Base-by-base conservation (phyloP, 2,113 vertebrate genomes). In the Trochalopteron elliotii region DNA sequence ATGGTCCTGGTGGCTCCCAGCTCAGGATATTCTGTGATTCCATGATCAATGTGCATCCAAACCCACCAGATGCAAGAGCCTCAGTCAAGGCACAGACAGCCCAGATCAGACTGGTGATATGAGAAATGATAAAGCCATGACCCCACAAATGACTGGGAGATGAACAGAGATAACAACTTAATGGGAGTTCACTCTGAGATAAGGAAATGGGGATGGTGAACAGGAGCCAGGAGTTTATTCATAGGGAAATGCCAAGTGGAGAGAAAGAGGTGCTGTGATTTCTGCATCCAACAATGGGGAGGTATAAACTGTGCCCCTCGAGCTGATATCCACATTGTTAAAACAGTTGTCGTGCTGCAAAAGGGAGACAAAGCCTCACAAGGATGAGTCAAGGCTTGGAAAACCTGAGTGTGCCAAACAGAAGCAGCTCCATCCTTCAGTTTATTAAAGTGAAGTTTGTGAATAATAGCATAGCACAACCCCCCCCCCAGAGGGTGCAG, bases 301-400 rank as follows among this genome's bases (percentile, higher is more conserved):
- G 31, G 91, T 78, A 90, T 79, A 79, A 93, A 61, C 28, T 17
- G 12, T 45, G 24, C 39, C 68, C 83, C 56, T 35, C 1, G 23
- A 81, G 75, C 49, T 84, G 89, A 84, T 75, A 64, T 11, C 42
- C 80, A 53, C 65, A 75, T 78, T 84, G 94, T 89, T 70, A 22
- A 67, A 78, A 50, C 45, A 42, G 1, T 63, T 67, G 81, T 78
- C 56, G 57, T 27, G 28, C 68, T 12, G 24, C 69, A 64, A 89
- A 69, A 83, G 8, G 57, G n/a, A 94, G 69, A 89, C 93, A 95
- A 94, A 96, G 83, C 23, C 52, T 60, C 57, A 22, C 19, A 49
- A 56, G n/a, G 81, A 72, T 91, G 93, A 95, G 80, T 65, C 83
- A 87, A 89, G 52, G 14, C 76, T 87, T 87, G 87, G 83, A 56